A percentile compares a stretch with the other conserved stretches of the same genome.
These are phyloP conservation scores for Hippoglossus stenolepis DNA, from an alignment of 2,113 vertebrate species.

Conservation along the genomic window DNA sequence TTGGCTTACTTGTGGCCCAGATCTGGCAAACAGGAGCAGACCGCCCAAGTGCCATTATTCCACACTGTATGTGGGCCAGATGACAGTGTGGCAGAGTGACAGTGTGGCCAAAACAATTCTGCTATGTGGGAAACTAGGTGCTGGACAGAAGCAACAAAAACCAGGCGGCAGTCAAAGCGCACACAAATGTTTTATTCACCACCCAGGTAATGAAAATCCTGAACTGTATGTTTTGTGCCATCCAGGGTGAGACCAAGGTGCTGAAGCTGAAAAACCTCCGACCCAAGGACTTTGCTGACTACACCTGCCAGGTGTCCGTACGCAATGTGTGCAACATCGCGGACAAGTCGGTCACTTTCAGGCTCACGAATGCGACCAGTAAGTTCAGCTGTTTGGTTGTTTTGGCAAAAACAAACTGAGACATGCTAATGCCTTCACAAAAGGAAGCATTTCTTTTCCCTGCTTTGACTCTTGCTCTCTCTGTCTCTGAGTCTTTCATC, in stretches of 20 bases:
- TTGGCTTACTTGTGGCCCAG: no score
- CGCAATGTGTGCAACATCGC: constrained; percentile 96
- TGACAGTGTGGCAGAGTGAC: no score
- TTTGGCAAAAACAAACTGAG: background rate
- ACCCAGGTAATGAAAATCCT: no score
- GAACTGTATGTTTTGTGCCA: background rate
- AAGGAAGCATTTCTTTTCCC: background rate
- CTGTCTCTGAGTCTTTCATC: background rate
- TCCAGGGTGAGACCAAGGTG: constrained; percentile 97
- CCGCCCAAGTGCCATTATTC: no score
- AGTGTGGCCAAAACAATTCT: no score
- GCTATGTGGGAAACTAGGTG: no score
- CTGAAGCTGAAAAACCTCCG: constrained; percentile 96
- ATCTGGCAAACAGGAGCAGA: no score
- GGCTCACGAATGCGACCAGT: constrained; percentile 95
- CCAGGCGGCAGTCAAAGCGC: no score
- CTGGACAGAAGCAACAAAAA: no score
- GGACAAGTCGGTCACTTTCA: constrained; percentile 93
- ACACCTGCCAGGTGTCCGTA: constrained; percentile 96
- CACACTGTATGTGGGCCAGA: no score
- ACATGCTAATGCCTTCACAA: background rate
- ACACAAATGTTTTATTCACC: no score
- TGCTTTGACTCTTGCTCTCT: background rate
- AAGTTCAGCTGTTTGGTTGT: constrained; percentile 49
- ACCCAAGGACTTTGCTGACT: constrained; percentile 94